Evolutionary conservation across 2,797 vertebrate genomes (phyloP).

Genomic region (Channallabes apus): DNA sequence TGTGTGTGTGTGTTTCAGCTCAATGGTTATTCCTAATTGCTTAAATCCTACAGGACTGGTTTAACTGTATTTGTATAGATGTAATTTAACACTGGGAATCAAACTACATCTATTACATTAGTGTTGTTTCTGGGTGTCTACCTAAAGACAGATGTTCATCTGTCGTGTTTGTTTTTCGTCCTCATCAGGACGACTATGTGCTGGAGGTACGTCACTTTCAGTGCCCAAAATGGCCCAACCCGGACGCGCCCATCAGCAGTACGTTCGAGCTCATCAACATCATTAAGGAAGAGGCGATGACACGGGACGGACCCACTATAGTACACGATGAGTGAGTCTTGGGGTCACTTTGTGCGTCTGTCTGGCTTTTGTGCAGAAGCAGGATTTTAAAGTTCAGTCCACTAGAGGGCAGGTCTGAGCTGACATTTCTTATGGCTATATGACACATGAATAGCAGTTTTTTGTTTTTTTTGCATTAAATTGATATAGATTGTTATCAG

Average conservation of each 20-base stretch:
- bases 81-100: not conserved
- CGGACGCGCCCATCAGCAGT: slow-evolving; percentile 88
- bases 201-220: slow-evolving; percentile 94
- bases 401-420: slow-evolving; percentile 18
- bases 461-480: not conserved
- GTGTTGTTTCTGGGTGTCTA: not conserved
- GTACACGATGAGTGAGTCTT: slow-evolving; percentile 89
- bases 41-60: not conserved
- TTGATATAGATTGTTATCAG: not conserved
- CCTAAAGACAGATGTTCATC: not conserved
- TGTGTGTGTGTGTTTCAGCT: not conserved
- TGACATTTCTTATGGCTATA: too few relatives aligned
- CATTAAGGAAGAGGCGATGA: slow-evolving; percentile 91
- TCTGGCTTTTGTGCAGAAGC: not conserved
- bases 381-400: not conserved
- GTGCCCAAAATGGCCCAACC: slow-evolving; percentile 95
- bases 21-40: not conserved
- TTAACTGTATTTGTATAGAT: not conserved
- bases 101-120: not conserved
- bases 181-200: slow-evolving; percentile 87
- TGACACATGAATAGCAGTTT: not conserved
- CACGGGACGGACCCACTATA: slow-evolving; percentile 89
- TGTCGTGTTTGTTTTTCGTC: slow-evolving; percentile 14
- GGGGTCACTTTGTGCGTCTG: not conserved
- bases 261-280: slow-evolving; percentile 92